phyloP scores from a whole-genome alignment of 2,113 vertebrate species.

The Furnarius figulus region DNA sequence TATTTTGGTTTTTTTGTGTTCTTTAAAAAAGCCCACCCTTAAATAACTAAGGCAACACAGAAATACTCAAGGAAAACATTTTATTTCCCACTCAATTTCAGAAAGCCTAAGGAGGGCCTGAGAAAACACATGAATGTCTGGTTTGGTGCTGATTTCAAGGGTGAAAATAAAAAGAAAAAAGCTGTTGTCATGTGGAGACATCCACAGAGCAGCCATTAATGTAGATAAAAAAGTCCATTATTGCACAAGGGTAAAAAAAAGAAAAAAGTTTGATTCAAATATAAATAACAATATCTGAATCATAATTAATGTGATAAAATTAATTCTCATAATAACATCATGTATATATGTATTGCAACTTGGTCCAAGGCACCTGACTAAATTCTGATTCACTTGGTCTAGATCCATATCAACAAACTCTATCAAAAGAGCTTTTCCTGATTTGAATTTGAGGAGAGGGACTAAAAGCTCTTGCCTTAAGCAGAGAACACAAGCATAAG shows the following conservation, averaged over 20 bases:
- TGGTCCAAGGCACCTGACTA: background rate
- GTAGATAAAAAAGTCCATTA: background rate
- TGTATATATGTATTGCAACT: background rate
- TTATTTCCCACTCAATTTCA: background rate
- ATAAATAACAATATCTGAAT: background rate
- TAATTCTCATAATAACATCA: background rate
- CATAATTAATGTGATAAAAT: background rate
- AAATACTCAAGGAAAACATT: background rate
- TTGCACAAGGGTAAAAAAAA: background rate
- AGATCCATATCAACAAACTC: background rate
- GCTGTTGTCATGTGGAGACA: background rate
- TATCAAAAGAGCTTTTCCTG: background rate
- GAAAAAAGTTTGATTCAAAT: background rate
- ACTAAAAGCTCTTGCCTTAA: background rate
- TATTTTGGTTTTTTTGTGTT: background rate
- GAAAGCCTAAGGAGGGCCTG: background rate
- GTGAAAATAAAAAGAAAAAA: slow-evolving; percentile 31
- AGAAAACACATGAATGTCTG: background rate
- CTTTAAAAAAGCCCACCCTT: background rate
- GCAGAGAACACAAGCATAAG: background rate
- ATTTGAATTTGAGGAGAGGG: background rate
- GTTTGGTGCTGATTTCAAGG: background rate
- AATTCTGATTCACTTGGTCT: background rate
- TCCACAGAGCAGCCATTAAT: background rate
- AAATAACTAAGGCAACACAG: background rate